Base-by-base conservation (phyloP, 2,797 vertebrate species). In the Danio aesculapii region DNA sequence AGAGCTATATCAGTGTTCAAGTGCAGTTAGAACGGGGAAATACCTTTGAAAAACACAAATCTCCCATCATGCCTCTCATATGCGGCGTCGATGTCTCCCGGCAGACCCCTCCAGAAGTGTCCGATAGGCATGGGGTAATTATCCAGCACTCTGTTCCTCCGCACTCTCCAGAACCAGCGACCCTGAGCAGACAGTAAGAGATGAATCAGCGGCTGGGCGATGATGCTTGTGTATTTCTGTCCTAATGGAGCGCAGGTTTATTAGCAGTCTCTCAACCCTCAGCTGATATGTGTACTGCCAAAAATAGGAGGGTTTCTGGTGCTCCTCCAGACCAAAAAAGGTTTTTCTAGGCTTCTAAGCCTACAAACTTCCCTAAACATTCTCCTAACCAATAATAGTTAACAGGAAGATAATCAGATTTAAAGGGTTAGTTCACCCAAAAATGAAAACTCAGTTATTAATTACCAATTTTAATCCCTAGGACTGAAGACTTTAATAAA, bases 1-100 rank as follows among this genome's bases (percentile, higher is more conserved):
- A 46, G n/a, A 79, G 77, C 49, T 53, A 55, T 44, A 64, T 46
- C 39, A 13, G 50, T 55, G 17, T 44, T 79, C 41, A 50, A 75
- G 59, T 13, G 47, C 5, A 46, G 17, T 70, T n/a, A n/a, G 41
- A 44, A 39, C 55, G 47, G 47, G 49, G 55, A 84, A 77, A 81
- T 84, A 98, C 98, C 98, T 97, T 98, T 99, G 83, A 99, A 99
- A 91, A 99, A 99, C 86, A 98, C 96, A 4, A 99, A 99, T 73
- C 90, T 95, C 41, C 98, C 97, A 0, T 99, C 97, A 0, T 98
- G 96, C 78, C 98, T 95, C 86, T 99, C 98, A 0, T 99, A 99
- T 17, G 96, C 97, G 0, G 98, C 96, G 0, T 97, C 95, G 0
- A 99, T 97, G 91, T 99, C 96, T 39, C 96, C 91, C 0, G 97